Evolutionary conservation across 2,888 invertebrate genomes (phyloP).

Genomic region (Lithosia quadra): DNA sequence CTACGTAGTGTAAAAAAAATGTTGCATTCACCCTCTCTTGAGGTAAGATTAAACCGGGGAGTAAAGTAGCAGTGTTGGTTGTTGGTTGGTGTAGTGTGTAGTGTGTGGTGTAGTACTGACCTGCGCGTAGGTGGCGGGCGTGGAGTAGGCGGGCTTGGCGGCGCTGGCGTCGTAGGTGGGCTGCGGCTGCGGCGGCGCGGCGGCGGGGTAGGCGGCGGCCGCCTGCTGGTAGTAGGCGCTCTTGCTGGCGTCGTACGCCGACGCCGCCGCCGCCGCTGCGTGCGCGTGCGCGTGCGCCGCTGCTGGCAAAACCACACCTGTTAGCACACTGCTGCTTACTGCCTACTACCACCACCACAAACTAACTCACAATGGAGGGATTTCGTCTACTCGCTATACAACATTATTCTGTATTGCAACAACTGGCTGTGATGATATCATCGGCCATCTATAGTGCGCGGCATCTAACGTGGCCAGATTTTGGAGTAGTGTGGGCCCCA

Average conservation of each 20-base stretch:
- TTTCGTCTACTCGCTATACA: no score
- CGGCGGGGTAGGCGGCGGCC: constrained; percentile 88
- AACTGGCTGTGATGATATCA: no score
- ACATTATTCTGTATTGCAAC: no score
- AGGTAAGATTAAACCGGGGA: no score
- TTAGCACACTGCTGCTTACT: constrained; percentile 35
- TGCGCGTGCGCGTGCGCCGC: constrained; percentile 82
- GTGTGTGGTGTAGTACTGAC: constrained; percentile 51
- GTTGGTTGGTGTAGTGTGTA: no score
- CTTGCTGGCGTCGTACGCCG: constrained; percentile 93
- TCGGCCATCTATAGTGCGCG: no score
- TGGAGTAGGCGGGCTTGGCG: constrained; percentile 90
- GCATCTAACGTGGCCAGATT: no score
- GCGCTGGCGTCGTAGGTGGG: constrained; percentile 87
- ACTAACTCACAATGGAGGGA: neutral
- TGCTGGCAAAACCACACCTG: constrained; percentile 56
- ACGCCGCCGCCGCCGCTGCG: constrained; percentile 85
- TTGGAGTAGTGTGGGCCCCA: no score
- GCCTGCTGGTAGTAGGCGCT: constrained; percentile 94
- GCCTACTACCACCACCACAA: neutral
- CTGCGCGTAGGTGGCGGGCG: constrained; percentile 90
- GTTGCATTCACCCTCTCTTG: no score
- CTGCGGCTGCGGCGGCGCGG: constrained; percentile 88
- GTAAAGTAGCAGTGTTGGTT: no score
- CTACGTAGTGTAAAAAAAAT: no score